Percentiles rank a stretch among this genome's conserved stretches.
Evolutionary conservation across 2,113 vertebrate genomes (phyloP).

Genomic region (Synchiropus splendidus): DNA sequence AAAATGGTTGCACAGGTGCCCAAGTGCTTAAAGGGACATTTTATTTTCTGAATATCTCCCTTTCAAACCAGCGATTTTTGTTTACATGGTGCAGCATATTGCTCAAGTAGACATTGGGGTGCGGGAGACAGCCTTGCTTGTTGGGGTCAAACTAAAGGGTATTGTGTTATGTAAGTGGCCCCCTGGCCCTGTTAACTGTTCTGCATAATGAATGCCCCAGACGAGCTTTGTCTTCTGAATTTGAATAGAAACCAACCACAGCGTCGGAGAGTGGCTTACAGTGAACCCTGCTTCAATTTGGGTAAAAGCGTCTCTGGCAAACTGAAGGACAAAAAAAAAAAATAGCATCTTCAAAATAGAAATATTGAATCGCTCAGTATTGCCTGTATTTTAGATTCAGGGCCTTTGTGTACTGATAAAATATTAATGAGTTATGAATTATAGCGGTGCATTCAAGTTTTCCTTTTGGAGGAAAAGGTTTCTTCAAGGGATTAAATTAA

Average conservation of each 20-base stretch:
- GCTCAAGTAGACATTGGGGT: conserved; percentile 8
- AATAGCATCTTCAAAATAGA: too few species aligned
- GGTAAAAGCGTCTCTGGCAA: conserved; percentile 43
- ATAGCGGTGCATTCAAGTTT: too few species aligned
- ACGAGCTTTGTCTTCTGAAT: conserved; percentile 55
- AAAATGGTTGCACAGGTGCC: too few species aligned
- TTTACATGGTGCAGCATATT: conserved; percentile 10
- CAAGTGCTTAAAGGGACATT: too few species aligned
- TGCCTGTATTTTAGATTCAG: too few species aligned
- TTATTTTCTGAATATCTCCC: too few species aligned
- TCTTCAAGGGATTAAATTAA: too few species aligned
- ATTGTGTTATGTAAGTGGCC: conserved; percentile 60
- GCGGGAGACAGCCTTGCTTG: conserved; percentile 34
- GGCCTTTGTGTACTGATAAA: too few species aligned
- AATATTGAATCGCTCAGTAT: too few species aligned
- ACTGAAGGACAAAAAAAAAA: background rate
- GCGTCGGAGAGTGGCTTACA: conserved; percentile 21
- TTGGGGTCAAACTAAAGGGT: conserved; percentile 49
- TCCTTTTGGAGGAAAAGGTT: too few species aligned
- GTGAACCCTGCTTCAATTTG: conserved; percentile 43
- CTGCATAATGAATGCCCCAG: conserved; percentile 63
- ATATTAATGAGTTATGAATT: too few species aligned
- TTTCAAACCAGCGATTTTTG: too few species aligned
- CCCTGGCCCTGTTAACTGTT: conserved; percentile 41
- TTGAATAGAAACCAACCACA: conserved; percentile 53